Evolutionary conservation across 2,888 invertebrate species (phyloP), one percentile per base, ranked within the genome.

Genomic region (Masnerella sp.): DNA sequence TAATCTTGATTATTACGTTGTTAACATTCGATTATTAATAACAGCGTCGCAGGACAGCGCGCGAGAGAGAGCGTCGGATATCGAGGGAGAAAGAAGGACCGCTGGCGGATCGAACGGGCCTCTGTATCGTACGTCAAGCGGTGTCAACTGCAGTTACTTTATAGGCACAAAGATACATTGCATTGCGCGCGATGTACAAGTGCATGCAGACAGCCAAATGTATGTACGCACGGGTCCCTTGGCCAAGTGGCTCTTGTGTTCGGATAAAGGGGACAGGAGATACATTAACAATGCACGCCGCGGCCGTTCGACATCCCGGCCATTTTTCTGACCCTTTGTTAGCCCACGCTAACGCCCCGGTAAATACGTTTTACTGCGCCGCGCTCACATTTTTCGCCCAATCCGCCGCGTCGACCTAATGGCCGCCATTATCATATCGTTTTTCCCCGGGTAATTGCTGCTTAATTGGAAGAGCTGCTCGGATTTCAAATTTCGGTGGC

Each of bases 61-160:
- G 42, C 2, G 47, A 30, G 54, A 67, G 38, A 52, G 61, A 43
- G 40, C 5, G 30, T 34, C 20, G 43, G 64, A 51, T 59, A 18
- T 47, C 45, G 64, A 56, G 42, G 2, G 47, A 30, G 54, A 67
- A 43, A 52, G 61, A 43, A 45, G 3, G 30, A 40, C 20, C 49
- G 64, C 43, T 59, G 17, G 54, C 45, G 64, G 71, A 71, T 71
- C 65, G 71, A 71, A 71, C 20, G 43, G 47, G 40, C 42, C 51
- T 68, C 61, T 49, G 40, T 70, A 70, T 54, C 74, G 65, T 74
- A 65, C 67, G 74, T 74, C 74, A 70, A 70, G 65, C 70, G 51
- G 70, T 70, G 74, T 70, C 74, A 70, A 74, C 74, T 74, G 74
- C 74, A 70, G 74, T 74, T 74, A 74, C 74, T 74, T 70, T 70